Percentiles rank a stretch among this genome's conserved stretches.
Evolutionary conservation across 2,888 invertebrate genomes (phyloP).

Genomic region (Ormyrus nitidulus): DNA sequence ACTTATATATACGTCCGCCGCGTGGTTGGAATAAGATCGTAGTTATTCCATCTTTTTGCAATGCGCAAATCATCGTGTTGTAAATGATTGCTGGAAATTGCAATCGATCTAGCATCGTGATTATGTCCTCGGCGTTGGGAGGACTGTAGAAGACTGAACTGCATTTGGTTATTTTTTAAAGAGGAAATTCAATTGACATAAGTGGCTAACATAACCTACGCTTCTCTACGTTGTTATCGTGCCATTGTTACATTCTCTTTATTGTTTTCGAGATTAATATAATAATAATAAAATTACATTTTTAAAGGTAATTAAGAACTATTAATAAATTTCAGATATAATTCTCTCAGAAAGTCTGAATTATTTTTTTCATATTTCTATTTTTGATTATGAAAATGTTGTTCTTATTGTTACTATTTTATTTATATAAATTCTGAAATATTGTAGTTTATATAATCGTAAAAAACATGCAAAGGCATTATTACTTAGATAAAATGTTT

Average conservation of each 20-base stretch:
- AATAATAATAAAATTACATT: too few species aligned
- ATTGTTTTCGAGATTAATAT: not conserved
- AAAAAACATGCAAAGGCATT: not conserved
- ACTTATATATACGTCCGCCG: not conserved
- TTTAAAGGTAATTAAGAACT: too few species aligned
- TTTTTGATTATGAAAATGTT: too few species aligned
- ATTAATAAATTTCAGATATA: too few species aligned
- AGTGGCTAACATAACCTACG: slow-evolving; percentile 25
- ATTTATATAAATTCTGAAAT: too few species aligned
- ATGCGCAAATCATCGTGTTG: not conserved
- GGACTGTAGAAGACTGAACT: not conserved
- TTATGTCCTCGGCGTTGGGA: not conserved
- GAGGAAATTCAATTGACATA: slow-evolving; percentile 4
- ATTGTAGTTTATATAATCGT: too few species aligned
- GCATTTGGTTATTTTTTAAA: not conserved
- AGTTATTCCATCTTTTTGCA: not conserved
- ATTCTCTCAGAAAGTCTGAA: too few species aligned
- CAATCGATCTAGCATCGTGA: not conserved
- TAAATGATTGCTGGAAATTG: slow-evolving; percentile 3
- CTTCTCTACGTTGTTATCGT: too few species aligned
- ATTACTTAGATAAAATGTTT: not conserved
- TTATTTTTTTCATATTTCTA: too few species aligned
- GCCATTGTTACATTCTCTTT: not conserved
- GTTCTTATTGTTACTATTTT: too few species aligned
- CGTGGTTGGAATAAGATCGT: not conserved